Evolutionary conservation across 2,113 vertebrate genomes (phyloP).

Genomic region (Geococcyx californianus): DNA sequence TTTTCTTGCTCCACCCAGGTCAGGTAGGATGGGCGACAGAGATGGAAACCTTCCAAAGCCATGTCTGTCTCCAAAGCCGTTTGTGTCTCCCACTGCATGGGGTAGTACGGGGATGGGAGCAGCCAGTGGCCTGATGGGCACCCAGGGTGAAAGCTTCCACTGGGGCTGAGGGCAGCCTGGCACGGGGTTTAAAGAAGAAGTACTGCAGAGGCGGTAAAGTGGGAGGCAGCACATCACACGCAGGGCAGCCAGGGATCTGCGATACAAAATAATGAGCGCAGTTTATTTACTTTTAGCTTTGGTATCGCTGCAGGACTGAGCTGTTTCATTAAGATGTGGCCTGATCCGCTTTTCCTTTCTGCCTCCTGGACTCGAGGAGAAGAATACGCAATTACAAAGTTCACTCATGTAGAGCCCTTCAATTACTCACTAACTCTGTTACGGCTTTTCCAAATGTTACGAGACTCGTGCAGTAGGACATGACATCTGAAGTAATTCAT

Average conservation of each 20-base stretch:
- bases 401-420: slow-evolving; percentile 63
- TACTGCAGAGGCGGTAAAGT: neutral
- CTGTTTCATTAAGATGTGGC: slow-evolving; percentile 1
- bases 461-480: slow-evolving; percentile 4
- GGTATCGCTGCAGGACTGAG: neutral
- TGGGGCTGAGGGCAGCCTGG: neutral
- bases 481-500: slow-evolving; percentile 58
- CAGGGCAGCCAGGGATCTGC: rapidly evolving
- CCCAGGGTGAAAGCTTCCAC: neutral
- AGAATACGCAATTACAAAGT: slow-evolving; percentile 58
- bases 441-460: neutral
- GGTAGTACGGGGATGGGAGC: rapidly evolving
- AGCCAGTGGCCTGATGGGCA: neutral
- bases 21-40: neutral
- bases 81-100: rapidly evolving
- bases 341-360: neutral
- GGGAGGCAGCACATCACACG: neutral
- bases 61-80: neutral
- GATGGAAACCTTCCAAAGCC: neutral
- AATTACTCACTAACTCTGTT: slow-evolving; percentile 51
- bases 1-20: neutral
- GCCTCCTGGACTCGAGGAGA: neutral
- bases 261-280: neutral
- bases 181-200: neutral
- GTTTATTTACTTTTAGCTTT: slow-evolving; percentile 34